phyloP scores from a whole-genome alignment of 2,113 vertebrate species.

The Ctenodactylus gundi region DNA sequence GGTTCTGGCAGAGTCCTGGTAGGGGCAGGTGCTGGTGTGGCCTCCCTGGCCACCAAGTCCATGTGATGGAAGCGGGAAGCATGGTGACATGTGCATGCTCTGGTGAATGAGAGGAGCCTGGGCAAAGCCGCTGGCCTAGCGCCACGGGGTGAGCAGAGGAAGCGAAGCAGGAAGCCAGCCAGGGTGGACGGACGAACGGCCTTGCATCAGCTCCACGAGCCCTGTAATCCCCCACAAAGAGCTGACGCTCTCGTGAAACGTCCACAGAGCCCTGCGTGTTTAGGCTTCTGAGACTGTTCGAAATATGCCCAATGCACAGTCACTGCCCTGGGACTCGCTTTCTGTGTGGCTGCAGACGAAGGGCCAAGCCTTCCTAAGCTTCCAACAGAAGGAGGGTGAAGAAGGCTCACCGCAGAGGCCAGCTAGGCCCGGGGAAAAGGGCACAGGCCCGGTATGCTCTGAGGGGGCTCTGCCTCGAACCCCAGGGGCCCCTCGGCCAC shows the following conservation, averaged over 20 bases:
- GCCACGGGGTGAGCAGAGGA: neutral
- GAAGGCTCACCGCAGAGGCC: neutral
- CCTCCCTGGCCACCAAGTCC: neutral
- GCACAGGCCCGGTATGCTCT: neutral
- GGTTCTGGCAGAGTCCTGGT: neutral
- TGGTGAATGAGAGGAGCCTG: neutral
- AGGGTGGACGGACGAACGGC: neutral
- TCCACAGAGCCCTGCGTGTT: conserved; percentile 1
- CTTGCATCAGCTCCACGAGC: neutral
- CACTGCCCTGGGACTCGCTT: neutral
- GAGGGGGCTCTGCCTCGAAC: no score
- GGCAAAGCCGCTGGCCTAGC: neutral
- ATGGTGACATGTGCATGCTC: neutral
- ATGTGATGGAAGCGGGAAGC: neutral
- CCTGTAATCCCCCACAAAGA: neutral
- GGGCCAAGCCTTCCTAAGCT: neutral
- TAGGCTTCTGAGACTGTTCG: no score
- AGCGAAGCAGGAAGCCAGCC: neutral
- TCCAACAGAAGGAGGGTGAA: neutral
- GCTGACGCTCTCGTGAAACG: neutral
- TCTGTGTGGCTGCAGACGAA: neutral
- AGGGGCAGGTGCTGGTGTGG: neutral
- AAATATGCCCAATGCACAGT: neutral
- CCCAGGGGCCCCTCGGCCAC: no score
- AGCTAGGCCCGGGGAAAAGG: accelerated